A percentile compares a stretch with the other conserved stretches of the same genome.
phyloP scores from a whole-genome alignment of 2,797 vertebrate species.

The Cheirogaleus major region DNA sequence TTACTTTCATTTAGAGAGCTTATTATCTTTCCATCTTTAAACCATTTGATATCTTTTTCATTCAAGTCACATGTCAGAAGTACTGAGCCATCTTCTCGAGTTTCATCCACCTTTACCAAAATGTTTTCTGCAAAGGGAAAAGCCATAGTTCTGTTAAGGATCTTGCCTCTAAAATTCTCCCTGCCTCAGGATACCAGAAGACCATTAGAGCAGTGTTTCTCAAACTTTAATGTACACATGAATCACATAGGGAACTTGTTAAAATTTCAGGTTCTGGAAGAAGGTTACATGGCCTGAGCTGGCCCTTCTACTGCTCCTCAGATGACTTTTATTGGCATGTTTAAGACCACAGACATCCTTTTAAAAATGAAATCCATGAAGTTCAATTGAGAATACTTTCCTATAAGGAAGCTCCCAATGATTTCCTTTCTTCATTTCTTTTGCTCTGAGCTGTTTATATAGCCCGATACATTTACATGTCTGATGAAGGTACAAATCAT shows the following conservation, averaged over 20 bases:
- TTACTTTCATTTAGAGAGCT: accelerated
- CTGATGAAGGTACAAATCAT: not conserved
- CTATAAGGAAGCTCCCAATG: not conserved
- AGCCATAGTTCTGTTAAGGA: not conserved
- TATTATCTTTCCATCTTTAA: constrained; percentile 37
- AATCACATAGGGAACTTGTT: not conserved
- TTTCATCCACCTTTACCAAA: not conserved
- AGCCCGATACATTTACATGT: not conserved
- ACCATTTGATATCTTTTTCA: not conserved
- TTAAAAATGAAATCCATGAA: not conserved
- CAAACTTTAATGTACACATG: not conserved
- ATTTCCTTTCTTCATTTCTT: not conserved
- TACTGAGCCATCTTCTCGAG: constrained; percentile 60
- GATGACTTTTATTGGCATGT: not conserved
- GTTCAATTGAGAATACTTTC: not conserved
- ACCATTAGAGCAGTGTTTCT: not conserved
- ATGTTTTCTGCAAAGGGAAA: constrained; percentile 25
- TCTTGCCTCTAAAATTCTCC: not conserved
- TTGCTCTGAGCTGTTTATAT: not conserved
- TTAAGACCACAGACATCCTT: not conserved
- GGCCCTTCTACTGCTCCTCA: not conserved
- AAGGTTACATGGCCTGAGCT: not conserved
- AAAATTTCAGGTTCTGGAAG: not conserved
- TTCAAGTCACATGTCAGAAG: constrained; percentile 19
- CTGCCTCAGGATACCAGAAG: not conserved